A percentile compares a stretch with the other conserved stretches of the same genome.
Evolutionary conservation across 2,797 vertebrate genomes (phyloP).

Genomic region (Urosaurus nigricauda): DNA sequence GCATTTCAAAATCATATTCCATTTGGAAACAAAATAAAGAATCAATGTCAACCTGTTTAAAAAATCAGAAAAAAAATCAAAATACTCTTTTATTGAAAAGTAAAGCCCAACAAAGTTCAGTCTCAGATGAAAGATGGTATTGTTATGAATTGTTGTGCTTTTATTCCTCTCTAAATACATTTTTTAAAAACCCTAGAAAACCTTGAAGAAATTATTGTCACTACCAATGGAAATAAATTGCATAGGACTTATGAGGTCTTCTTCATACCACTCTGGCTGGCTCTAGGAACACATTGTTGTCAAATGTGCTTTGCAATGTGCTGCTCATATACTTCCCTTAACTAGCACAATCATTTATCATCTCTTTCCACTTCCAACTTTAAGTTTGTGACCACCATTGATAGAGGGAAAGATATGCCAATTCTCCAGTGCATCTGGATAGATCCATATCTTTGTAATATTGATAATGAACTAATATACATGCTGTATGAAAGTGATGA

Average conservation of each 20-base stretch:
- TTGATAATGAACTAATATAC: background rate
- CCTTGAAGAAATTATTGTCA: background rate
- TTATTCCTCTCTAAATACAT: background rate
- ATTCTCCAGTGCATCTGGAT: background rate
- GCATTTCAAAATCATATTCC: slow-evolving; percentile 10
- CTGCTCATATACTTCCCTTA: background rate
- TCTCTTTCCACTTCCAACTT: background rate
- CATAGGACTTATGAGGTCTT: background rate
- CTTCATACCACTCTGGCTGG: background rate
- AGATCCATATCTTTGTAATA: background rate
- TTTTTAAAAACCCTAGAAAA: background rate
- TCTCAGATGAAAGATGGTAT: background rate
- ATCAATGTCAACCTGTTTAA: slow-evolving; percentile 5
- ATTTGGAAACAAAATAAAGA: slow-evolving; percentile 24
- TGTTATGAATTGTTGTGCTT: background rate
- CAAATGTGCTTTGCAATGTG: background rate
- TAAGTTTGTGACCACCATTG: background rate
- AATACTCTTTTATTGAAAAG: background rate
- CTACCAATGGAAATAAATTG: background rate
- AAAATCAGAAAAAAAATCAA: background rate
- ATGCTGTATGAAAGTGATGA: background rate
- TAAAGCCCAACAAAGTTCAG: background rate
- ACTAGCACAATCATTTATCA: background rate
- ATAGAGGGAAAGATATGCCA: background rate
- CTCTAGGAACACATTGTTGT: background rate